Evolutionary conservation across 2,888 invertebrate genomes (phyloP).

Genomic region (Linnaemya vulpina): DNA sequence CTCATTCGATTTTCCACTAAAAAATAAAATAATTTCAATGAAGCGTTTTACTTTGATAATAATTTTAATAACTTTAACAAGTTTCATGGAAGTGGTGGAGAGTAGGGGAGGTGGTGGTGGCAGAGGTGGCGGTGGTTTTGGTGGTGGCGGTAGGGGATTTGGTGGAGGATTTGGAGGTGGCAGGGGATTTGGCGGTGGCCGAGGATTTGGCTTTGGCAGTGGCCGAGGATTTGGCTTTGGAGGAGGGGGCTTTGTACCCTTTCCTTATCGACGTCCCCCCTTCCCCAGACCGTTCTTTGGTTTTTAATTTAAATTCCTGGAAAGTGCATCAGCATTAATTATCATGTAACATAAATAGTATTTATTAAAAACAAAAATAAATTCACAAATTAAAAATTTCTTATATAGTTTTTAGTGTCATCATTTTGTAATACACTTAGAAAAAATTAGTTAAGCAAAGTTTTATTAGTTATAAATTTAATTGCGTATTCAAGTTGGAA

Average conservation of each 20-base stretch:
- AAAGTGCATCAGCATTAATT: background rate
- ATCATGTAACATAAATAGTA: background rate
- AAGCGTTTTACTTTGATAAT: slow-evolving; percentile 18
- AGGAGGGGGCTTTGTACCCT: slow-evolving; percentile 22
- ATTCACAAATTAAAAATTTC: background rate
- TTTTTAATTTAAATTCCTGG: slow-evolving; percentile 3
- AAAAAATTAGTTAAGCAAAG: too few relatives aligned
- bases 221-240: slow-evolving; percentile 22
- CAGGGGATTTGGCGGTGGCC: slow-evolving; percentile 14
- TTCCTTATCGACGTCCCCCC: slow-evolving; percentile 27
- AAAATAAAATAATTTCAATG: background rate
- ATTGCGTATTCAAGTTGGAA: too few relatives aligned
- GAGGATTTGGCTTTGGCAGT: slow-evolving; percentile 24
- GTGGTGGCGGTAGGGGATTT: slow-evolving; percentile 7
- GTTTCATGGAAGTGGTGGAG: background rate
- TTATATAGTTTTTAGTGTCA: too few relatives aligned
- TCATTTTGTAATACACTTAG: too few relatives aligned
- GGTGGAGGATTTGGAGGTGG: slow-evolving; percentile 34
- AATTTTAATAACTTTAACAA: slow-evolving; percentile 31
- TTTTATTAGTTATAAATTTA: too few relatives aligned
- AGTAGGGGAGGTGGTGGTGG: slow-evolving; percentile 40
- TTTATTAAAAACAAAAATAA: background rate
- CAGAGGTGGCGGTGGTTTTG: slow-evolving; percentile 30
- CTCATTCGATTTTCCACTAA: background rate
- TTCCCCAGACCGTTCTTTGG: slow-evolving; percentile 30